These are phyloP conservation scores for Maniola hyperantus DNA, from an alignment of 2,888 invertebrate species.

Conservation along the genomic window DNA sequence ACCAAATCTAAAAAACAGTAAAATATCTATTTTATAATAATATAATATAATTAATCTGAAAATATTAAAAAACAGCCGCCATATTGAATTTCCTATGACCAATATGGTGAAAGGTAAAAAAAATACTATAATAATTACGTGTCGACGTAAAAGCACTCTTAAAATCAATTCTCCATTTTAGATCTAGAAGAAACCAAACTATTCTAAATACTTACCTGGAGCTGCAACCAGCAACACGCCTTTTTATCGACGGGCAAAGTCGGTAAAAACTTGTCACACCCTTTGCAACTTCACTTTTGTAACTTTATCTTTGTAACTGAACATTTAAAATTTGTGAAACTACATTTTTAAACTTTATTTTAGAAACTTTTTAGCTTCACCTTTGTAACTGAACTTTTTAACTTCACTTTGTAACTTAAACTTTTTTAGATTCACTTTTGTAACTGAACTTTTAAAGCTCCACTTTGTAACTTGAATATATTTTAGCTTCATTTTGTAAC, in stretches of 20 bases:
- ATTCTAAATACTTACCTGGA: constrained; percentile 12
- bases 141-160: neutral
- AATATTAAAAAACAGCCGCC: neutral
- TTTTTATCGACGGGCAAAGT: neutral
- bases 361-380: neutral
- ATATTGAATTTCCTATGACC: neutral
- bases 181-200: neutral
- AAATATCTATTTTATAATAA: no score
- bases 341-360: neutral
- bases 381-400: neutral
- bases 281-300: neutral
- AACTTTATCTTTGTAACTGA: neutral
- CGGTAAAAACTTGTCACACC: neutral
- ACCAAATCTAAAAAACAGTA: no score
- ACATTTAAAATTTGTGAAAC: neutral
- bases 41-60: neutral
- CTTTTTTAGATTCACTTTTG: no score
- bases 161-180: neutral
- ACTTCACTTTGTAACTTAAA: neutral
- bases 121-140: neutral
- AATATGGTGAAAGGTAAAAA: neutral
- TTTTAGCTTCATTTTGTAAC: no score
- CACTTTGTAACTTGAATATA: no score
- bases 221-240: neutral
- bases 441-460: no score